A percentile compares a stretch with the other conserved stretches of the same genome.
phyloP scores from a whole-genome alignment of 2,888 invertebrate genomes.

The Sepioteuthis lessoniana region DNA sequence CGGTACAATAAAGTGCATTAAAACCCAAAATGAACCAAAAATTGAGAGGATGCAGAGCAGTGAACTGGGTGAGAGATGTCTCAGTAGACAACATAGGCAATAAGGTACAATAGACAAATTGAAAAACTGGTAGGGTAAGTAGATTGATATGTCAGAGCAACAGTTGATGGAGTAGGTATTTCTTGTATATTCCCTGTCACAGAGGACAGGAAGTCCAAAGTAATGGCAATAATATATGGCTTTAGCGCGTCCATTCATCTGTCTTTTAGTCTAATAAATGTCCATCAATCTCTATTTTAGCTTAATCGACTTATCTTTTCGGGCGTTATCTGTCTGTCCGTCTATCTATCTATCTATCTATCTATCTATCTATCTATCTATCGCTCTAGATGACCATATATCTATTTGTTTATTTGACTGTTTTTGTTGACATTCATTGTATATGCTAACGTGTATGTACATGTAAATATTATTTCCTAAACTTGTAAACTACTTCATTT shows the following conservation, averaged over 20 bases:
- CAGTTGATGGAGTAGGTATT: constrained; percentile 1
- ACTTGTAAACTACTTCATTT: not conserved
- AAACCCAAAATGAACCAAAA: not conserved
- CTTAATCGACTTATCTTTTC: not conserved
- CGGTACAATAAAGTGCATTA: not conserved
- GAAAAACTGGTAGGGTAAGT: not conserved
- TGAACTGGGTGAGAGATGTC: not conserved
- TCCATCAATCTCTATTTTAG: constrained; percentile 21
- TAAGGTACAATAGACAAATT: not conserved
- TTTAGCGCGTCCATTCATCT: not conserved
- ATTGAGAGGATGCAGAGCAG: not conserved
- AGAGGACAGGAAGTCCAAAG: not conserved
- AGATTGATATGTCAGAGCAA: not conserved
- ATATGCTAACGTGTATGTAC: not conserved
- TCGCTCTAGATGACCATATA: no score
- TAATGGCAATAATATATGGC: constrained; percentile 33
- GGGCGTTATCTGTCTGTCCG: not conserved
- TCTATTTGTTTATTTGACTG: no score
- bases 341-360: no score
- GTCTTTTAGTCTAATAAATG: not conserved
- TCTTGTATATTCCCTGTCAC: not conserved
- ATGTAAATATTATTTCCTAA: not conserved
- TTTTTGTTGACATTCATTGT: not conserved
- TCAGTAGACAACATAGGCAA: not conserved
- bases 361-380: no score